Base-by-base conservation (phyloP, 2,113 vertebrate species). In the Oryctolagus cuniculus region DNA sequence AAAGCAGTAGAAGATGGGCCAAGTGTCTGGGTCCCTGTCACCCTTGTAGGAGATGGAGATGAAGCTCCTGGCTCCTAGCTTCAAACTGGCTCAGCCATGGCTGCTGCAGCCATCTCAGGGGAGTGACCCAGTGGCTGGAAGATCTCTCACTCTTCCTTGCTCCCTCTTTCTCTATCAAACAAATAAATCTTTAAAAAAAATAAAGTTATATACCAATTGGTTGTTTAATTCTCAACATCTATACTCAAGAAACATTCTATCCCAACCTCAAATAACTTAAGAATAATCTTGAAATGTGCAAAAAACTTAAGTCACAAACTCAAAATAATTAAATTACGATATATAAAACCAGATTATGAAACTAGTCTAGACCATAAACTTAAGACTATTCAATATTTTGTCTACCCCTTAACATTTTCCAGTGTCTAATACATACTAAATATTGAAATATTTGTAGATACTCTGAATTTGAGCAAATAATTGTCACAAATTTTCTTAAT, bases 241-340 rank as follows among this genome's bases (percentile, higher is more conserved):
- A 7, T 83, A n/a, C 83, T 85, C 66, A 87, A 86, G 69, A 8
- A 64, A 79, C 80, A 81, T 58, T 17, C 49, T 93, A 69, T 63
- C 38, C 22, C 70, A 53, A 90, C 29, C 53, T 87, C 19, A 90
- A 5, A 13, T 64, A 36, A 61, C 27, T 63, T 86, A 17, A 44
- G n/a, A 72, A 19, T n/a, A 34, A 77, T 31, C 87, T 2, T 31
- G 24, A 49, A 87, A 72, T 82, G 24, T 55, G 29, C 85, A 83
- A 29, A 74, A 67, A 89, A 58, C 10, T 10, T 53, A 49, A 64
- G 55, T 72, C 74, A 94, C 25, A 93, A 96, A 94, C 22, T 25
- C 74, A 63, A 87, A 72, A 73, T 69, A 93, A 86, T 78, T 49
- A n/a, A 75, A 92, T 29, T 85, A 2, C 34, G 74, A 94, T 10